Conservation (phyloP, 2,888 invertebrate species). For the Pachycephus smyrnensis region DNA sequence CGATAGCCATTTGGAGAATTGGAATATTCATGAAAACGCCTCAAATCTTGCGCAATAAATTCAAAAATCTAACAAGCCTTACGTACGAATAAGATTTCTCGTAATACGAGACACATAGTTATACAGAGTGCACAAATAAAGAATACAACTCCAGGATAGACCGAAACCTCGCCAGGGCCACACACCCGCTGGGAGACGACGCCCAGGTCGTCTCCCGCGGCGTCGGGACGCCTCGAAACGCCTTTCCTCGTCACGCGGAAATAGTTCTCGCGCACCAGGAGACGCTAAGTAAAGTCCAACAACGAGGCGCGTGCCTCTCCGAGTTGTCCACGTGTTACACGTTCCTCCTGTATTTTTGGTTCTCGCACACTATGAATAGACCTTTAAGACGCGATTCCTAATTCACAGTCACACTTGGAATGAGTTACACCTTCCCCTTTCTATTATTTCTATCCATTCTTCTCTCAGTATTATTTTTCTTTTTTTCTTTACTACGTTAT, state of each 20-base stretch:
- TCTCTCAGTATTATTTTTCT: neutral
- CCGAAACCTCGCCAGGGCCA: constrained; percentile 40
- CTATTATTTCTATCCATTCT: neutral
- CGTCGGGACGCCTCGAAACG: constrained; percentile 39
- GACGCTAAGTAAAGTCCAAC: constrained; percentile 37
- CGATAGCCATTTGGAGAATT: neutral
- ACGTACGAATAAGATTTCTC: neutral
- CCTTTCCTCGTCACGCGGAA: constrained; percentile 42
- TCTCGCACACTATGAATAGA: constrained; percentile 19
- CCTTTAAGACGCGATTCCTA: neutral
- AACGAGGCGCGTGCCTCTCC: constrained; percentile 52
- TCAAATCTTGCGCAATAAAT: neutral
- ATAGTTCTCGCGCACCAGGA: constrained; percentile 56
- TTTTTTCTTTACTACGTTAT: neutral
- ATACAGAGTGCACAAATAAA: neutral
- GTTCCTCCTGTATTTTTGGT: constrained; percentile 22
- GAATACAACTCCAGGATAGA: constrained; percentile 21
- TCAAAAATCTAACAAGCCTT: neutral
- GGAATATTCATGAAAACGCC: neutral
- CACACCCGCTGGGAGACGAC: constrained; percentile 51
- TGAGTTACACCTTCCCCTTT: neutral
- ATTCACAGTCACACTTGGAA: neutral
- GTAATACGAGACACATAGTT: neutral
- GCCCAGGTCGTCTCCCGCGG: constrained; percentile 53
- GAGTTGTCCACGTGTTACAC: constrained; percentile 22